phyloP scores from a whole-genome alignment of 2,888 invertebrate genomes.

The Stegana nigrithorax region DNA sequence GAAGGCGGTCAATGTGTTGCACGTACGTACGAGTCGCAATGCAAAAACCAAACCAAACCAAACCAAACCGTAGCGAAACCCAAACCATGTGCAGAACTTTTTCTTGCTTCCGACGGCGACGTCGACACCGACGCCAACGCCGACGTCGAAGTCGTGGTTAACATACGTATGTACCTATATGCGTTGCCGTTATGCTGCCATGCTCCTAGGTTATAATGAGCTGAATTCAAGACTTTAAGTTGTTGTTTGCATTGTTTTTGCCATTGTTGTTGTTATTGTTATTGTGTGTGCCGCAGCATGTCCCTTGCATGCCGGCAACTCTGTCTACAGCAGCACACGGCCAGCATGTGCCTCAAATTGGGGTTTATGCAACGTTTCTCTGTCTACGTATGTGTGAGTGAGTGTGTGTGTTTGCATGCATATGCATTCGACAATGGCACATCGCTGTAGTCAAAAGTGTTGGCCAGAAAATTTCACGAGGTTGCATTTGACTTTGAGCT shows the following conservation, averaged over 20 bases:
- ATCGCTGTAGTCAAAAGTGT: too few species aligned
- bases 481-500: too few species aligned
- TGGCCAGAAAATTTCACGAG: too few species aligned
- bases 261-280: too few species aligned
- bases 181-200: conserved; percentile 21
- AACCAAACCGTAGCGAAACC: too few species aligned
- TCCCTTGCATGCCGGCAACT: conserved; percentile 8
- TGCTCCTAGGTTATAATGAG: conserved; percentile 13
- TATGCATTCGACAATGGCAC: background rate
- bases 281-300: too few species aligned
- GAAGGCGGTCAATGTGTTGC: too few species aligned
- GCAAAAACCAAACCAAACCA: too few species aligned
- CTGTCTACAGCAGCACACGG: too few species aligned
- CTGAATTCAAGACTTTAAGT: conserved; percentile 14
- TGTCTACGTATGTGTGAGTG: conserved; percentile 17
- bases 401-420: conserved; percentile 13
- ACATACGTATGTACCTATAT: too few species aligned
- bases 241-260: too few species aligned
- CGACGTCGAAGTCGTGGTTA: background rate
- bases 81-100: conserved; percentile 39
- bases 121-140: background rate
- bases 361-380: conserved; percentile 7
- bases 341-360: too few species aligned
- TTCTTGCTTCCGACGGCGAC: conserved; percentile 7
- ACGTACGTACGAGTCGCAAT: conserved; percentile 52